phyloP scores from a whole-genome alignment of 2,797 vertebrate species.

The Hyperoplus lanceolatus region DNA sequence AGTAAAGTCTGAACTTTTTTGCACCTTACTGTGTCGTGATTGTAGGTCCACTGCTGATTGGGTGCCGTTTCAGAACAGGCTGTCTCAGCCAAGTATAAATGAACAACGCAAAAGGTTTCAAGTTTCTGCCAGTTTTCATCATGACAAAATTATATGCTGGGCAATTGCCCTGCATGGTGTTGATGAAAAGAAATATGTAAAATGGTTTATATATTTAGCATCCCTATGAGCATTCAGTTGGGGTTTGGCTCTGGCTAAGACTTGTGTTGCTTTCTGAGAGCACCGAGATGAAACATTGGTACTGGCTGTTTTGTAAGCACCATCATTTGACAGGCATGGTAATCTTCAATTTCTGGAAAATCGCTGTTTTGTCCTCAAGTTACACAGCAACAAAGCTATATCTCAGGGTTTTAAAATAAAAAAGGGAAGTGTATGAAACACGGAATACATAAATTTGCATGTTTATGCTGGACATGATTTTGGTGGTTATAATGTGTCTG shows the following conservation, averaged over 20 bases:
- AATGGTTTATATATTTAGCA: constrained; percentile 81
- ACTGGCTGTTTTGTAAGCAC: constrained; percentile 69
- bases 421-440: constrained; percentile 29
- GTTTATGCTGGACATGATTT: constrained; percentile 50
- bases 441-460: constrained; percentile 52
- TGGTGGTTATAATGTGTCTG: constrained; percentile 46
- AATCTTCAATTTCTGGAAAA: constrained; percentile 64
- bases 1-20: no score
- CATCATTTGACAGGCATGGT: constrained; percentile 65
- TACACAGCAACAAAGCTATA: constrained; percentile 58
- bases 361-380: constrained; percentile 57
- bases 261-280: constrained; percentile 47
- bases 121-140: constrained; percentile 90
- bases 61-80: constrained; percentile 17
- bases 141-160: constrained; percentile 91
- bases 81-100: constrained; percentile 62
- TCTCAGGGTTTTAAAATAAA: constrained; percentile 41
- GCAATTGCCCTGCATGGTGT: constrained; percentile 63
- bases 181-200: constrained; percentile 84
- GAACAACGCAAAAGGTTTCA: constrained; percentile 65
- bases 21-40: no score
- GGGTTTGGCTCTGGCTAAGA: constrained; percentile 63
- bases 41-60: no score
- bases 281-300: constrained; percentile 56
- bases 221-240: constrained; percentile 55